Evolutionary conservation across 2,888 invertebrate species (phyloP).

Genomic region (Leucophenga maculata): DNA sequence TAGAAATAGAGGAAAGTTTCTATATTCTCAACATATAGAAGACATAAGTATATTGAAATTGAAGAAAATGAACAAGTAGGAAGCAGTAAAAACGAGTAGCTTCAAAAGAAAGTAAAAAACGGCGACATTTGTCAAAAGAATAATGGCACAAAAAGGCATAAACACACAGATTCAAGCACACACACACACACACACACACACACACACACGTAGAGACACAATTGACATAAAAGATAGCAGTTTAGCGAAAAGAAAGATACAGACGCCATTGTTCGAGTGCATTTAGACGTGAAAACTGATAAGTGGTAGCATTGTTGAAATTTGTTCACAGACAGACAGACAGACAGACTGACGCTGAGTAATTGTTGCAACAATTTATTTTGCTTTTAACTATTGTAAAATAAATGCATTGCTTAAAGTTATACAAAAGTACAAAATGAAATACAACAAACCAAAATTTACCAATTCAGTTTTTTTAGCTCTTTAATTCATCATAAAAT

Average conservation of each 20-base stretch:
- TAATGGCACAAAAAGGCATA: background rate
- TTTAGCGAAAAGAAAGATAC: background rate
- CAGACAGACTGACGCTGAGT: background rate
- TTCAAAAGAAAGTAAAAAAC: background rate
- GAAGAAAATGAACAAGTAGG: no score
- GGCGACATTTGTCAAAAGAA: background rate
- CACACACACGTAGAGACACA: background rate
- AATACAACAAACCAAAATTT: no score
- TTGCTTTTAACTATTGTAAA: background rate
- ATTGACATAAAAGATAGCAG: background rate
- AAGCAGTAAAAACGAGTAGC: no score
- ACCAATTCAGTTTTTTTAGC: no score
- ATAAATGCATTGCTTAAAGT: background rate
- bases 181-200: background rate
- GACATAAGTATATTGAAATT: no score
- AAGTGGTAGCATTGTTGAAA: conserved; percentile 10
- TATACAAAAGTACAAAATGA: background rate
- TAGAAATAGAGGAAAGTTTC: no score
- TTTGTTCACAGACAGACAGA: background rate
- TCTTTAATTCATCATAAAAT: no score
- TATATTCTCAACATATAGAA: no score
- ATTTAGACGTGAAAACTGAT: conserved; percentile 9
- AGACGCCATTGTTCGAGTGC: conserved; percentile 14
- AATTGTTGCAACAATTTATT: conserved; percentile 8
- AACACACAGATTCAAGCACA: no score